Evolutionary conservation across 2,797 vertebrate genomes (phyloP), one percentile per base, ranked within the genome.

Genomic region (Gallinago nigripennis): DNA sequence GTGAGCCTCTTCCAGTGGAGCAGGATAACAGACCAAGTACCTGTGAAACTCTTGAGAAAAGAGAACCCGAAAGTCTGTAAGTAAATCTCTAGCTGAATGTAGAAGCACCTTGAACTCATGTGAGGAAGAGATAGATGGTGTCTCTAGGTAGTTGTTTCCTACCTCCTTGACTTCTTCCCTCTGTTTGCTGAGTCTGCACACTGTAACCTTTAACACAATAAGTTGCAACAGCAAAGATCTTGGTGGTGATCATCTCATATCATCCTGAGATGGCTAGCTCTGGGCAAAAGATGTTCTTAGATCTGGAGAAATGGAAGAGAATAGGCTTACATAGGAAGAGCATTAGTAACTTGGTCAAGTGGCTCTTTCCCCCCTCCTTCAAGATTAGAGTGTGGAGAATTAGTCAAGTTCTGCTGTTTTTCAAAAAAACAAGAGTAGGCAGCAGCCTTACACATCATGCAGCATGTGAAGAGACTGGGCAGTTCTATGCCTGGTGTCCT

Each of bases 61-160:
- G 14, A 4, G 87, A 92, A 30, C 20, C 28, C 19, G 30, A 15
- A 17, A 96, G 23, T 63, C 78, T 4, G 98, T 98, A 95, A 98
- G 97, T 97, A 54, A 37, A 37, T 50, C 24, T 28, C 3, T 33
- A 69, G 39, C 15, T 82, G 28, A 77, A 82, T 60, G 50, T 63
- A 60, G 70, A 51, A 82, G 23, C 12, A 48, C 20, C 31, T 94
- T 57, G 30, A 92, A 80, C 28, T 63, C 1, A 0, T 12, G 14
- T 56, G 60, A 68, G 12, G 12, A 5, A 8, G 45, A 82, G 13
- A 9, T 33, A n/a, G 18, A 11, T 48, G 16, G 0, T 54, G 18
- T 60, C 35, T 86, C 19, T 28, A 7, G 8, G 2, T 18, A 56
- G 6, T n/a, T 35, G 35, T 15, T 56, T 85, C 20, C 12, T 80